These are phyloP conservation scores for Pristiophorus japonicus DNA, from an alignment of 2,113 vertebrate species.

Conservation along the genomic window DNA sequence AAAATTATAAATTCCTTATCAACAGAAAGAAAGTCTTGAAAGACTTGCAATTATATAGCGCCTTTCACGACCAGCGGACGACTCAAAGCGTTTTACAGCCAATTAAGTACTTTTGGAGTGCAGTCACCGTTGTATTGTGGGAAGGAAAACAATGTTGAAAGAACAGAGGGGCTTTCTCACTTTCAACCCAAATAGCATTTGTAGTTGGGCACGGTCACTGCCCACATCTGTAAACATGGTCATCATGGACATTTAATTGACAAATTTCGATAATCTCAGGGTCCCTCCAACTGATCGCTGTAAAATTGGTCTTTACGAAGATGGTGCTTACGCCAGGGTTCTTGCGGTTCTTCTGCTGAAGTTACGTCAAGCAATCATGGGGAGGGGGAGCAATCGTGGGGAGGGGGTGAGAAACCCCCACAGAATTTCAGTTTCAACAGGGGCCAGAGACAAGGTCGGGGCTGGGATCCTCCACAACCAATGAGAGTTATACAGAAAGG, in stretches of 20 bases:
- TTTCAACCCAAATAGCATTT: background rate
- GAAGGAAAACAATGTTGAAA: background rate
- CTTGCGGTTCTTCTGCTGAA: background rate
- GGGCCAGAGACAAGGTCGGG: background rate
- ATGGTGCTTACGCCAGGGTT: background rate
- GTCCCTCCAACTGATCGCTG: background rate
- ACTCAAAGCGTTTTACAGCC: no score
- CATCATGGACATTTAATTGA: background rate
- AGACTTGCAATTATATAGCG: no score
- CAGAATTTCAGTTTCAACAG: background rate
- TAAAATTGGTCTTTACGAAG: background rate
- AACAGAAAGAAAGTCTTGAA: background rate
- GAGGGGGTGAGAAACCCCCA: background rate
- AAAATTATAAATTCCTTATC: background rate
- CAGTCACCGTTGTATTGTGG: no score
- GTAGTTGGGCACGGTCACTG: no score
- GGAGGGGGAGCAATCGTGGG: no score
- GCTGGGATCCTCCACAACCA: background rate
- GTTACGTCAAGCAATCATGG: background rate
- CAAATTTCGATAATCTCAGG: background rate
- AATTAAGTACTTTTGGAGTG: no score
- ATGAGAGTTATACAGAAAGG: background rate
- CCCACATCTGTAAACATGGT: background rate
- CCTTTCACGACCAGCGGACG: no score
- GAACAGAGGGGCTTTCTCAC: background rate